Conservation (phyloP, 2,888 invertebrate genomes). For the Teleiodes luculella region DNA sequence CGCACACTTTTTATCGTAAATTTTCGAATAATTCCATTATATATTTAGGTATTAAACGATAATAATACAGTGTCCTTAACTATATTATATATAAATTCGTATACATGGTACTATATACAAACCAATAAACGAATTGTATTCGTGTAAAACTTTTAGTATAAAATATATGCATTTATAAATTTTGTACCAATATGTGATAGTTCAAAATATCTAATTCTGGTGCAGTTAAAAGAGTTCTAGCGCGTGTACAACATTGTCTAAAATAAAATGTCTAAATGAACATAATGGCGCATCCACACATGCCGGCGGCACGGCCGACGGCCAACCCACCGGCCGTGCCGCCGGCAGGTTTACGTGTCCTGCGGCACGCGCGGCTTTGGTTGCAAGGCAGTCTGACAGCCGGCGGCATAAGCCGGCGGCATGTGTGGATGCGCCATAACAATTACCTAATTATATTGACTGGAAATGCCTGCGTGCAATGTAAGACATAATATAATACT, state of each 20-base stretch:
- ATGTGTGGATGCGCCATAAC: too few relatives aligned
- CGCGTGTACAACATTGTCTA: not conserved
- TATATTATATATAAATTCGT: slow-evolving; percentile 22
- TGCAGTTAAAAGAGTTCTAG: slow-evolving; percentile 15
- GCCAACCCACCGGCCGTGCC: too few relatives aligned
- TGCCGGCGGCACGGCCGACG: too few relatives aligned
- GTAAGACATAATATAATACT: too few relatives aligned
- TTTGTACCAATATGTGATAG: slow-evolving; percentile 61
- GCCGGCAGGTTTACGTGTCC: too few relatives aligned
- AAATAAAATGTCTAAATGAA: too few relatives aligned
- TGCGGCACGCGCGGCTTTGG: too few relatives aligned
- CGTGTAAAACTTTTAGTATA: slow-evolving; percentile 25
- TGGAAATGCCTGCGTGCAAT: too few relatives aligned
- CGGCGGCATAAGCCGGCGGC: too few relatives aligned
- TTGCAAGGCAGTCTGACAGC: too few relatives aligned
- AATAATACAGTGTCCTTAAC: slow-evolving; percentile 30
- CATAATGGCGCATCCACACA: too few relatives aligned
- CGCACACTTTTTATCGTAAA: slow-evolving; percentile 40
- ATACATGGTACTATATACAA: slow-evolving; percentile 23
- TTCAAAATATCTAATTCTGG: slow-evolving; percentile 29
- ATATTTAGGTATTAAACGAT: slow-evolving; percentile 15
- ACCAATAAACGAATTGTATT: slow-evolving; percentile 19
- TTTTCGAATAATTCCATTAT: slow-evolving; percentile 35
- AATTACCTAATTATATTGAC: too few relatives aligned
- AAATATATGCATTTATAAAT: slow-evolving; percentile 43